Evolutionary conservation across 2,888 invertebrate genomes (phyloP), one percentile per base, ranked within the genome.

Genomic region (Luperina nickerlii): DNA sequence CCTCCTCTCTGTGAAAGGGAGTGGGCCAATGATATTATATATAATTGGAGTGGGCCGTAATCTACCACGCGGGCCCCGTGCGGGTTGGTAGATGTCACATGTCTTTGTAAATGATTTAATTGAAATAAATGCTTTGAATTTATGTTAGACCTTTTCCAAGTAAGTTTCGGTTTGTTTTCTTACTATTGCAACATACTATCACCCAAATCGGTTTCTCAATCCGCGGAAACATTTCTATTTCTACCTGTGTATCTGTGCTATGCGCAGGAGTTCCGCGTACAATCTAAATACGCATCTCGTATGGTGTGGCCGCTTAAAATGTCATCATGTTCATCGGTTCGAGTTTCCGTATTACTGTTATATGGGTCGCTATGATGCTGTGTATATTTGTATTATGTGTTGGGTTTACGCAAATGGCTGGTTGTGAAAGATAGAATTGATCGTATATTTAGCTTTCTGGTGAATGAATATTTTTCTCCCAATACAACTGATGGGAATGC

Each of bases 221-320:
- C 66, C 70, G 54, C 83, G 79, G 79, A 76, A 76, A 74, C 63
- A 72, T 76, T 71, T 87, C 87, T 82, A 87, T 82, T 85, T 85
- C 70, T 74, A 87, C 80, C 79, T 86, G 77, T 69, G 62, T 80
- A 73, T 85, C 72, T 57, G 77, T 77, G 77, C 60, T 77, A 38
- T 89, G 88, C 78, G 78, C 86, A 81, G 87, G 81, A 87, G 89
- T 86, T 90, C 86, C 90, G 88, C 74, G 86, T 90, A 78, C 84
- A 78, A 88, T 91, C 86, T 90, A 90, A 88, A 88, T 82, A 83
- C 82, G 78, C 86, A 90, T 87, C 87, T 90, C 79, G 85, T 86
- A 85, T 87, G 88, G 78, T 83, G 76, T 74, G 48, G 60, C 60
- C 88, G 81, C 73, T 91, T 89, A 90, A 90, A 90, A 91, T 91